Evolutionary conservation across 2,113 vertebrate genomes (phyloP).

Genomic region (Ciconia boyciana): DNA sequence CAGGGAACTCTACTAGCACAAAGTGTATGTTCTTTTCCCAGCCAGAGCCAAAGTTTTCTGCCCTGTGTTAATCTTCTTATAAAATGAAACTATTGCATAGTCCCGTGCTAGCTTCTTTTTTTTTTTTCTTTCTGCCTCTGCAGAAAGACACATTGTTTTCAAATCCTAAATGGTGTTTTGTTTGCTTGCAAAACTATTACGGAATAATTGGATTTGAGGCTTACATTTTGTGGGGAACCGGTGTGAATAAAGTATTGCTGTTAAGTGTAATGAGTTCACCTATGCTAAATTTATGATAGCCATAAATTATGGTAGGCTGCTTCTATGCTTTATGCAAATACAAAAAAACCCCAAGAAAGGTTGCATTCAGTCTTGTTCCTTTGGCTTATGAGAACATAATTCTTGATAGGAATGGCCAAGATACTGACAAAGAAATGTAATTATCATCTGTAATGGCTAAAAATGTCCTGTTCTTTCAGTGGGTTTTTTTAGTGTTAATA

Average conservation of each 20-base stretch:
- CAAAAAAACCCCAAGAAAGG: background rate
- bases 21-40: background rate
- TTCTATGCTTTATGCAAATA: background rate
- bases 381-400: background rate
- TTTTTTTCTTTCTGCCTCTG: background rate
- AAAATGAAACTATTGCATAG: background rate
- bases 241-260: background rate
- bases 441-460: background rate
- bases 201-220: slow-evolving; percentile 1
- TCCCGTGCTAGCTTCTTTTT: background rate
- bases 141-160: slow-evolving; percentile 51
- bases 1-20: background rate
- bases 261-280: background rate
- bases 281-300: background rate
- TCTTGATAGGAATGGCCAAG: background rate
- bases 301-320: background rate
- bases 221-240: background rate
- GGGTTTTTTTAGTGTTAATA: background rate
- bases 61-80: slow-evolving; percentile 31
- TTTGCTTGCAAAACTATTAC: background rate
- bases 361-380: background rate
- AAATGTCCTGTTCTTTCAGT: background rate
- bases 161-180: slow-evolving; percentile 15
- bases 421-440: background rate
- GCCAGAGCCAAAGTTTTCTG: background rate